phyloP scores from a whole-genome alignment of 2,113 vertebrate species.

The Ophthalmolycus amberensis region DNA sequence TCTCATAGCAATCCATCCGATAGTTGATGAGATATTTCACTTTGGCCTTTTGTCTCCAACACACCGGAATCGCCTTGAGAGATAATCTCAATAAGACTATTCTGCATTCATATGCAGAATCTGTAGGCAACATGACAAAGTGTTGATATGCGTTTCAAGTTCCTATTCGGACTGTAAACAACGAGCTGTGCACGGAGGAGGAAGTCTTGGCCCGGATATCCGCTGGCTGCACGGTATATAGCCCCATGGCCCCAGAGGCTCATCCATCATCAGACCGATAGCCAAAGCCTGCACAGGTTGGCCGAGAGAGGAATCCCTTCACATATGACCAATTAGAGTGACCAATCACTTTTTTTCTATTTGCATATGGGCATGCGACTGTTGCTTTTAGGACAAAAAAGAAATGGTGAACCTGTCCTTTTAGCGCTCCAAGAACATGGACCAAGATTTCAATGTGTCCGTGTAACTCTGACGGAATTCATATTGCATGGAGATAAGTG shows the following conservation, averaged over 20 bases:
- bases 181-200: not conserved
- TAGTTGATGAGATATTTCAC: not conserved
- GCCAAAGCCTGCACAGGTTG: not conserved
- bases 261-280: too few relatives aligned
- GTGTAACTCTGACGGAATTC: constrained; percentile 58
- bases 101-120: not conserved
- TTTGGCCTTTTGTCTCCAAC: not conserved
- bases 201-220: too few relatives aligned
- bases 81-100: not conserved
- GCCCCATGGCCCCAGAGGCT: too few relatives aligned
- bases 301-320: not conserved
- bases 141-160: not conserved
- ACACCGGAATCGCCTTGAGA: not conserved
- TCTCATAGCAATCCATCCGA: not conserved
- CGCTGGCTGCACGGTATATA: too few relatives aligned
- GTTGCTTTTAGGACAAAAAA: not conserved
- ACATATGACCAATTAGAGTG: not conserved
- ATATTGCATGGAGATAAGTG: constrained; percentile 61
- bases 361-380: not conserved
- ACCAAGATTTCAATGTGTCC: constrained; percentile 26
- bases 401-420: constrained; percentile 3
- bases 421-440: constrained; percentile 35
- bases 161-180: not conserved
- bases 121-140: not conserved
- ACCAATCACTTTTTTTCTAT: not conserved